Evolutionary conservation across 2,888 invertebrate species (phyloP), one percentile per base, ranked within the genome.

Genomic region (Phyllotreta striolata): DNA sequence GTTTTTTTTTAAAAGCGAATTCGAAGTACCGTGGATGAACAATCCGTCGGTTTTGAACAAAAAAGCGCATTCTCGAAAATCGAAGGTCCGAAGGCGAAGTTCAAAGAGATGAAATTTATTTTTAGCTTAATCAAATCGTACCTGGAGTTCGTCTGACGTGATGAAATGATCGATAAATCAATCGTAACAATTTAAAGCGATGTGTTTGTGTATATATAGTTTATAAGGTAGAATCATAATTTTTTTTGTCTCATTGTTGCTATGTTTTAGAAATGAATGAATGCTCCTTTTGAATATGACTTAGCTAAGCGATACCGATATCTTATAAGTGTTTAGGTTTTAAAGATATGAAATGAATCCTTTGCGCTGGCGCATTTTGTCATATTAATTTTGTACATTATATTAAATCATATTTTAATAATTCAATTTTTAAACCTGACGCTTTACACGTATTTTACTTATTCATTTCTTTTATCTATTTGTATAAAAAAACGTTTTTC

Each of bases 11-110:
- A 41, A 62, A 24, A 82, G 82, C 70, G 80, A 81, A 68, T 82
- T 82, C 71, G 75, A 67, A 60, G 68, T 82, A 55, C 81, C 81
- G 1, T 82, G 81, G 82, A 67, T 81, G 63, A 74, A 74, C 40
- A 79, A 79, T 69, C 77, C 78, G 10, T 55, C 70, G 55, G 69
- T 72, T 35, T 51, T 71, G 37, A 66, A 63, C 40, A 72, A 66
- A 57, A 67, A 68, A 66, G 54, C 66, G 4, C 67, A 63, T 52
- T 55, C 57, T 12, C 70, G 66, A 57, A 67, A 64, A 57, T 68
- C 70, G 38, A 66, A 60, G 43, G 63, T 49, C n/a, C 71, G 62
- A 65, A 66, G 74, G 60, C 70, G 70, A 72, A 62, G 47, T 54
- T 57, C 68, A 9, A 74, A 69, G 62, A 74, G 73, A 74, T 74